A percentile compares a stretch with the other conserved stretches of the same genome.
Evolutionary conservation across 2,888 invertebrate genomes (phyloP).

Genomic region (Margaritifera margaritifera): DNA sequence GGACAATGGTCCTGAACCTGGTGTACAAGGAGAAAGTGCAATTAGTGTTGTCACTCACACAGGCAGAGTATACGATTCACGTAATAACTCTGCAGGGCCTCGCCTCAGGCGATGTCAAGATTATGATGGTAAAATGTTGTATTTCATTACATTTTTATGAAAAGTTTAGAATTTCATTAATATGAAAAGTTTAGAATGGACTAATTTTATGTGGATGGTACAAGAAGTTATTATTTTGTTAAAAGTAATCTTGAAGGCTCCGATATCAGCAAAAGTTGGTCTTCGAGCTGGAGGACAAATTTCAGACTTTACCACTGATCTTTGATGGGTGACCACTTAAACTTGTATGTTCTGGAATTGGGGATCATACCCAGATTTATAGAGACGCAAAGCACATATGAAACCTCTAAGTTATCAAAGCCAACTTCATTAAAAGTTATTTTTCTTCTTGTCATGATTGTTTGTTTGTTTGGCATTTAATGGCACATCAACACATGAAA

Average conservation of each 20-base stretch:
- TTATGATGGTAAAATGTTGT: constrained; percentile 49
- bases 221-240: no score
- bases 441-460: background rate
- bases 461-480: constrained; percentile 2
- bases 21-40: constrained; percentile 18
- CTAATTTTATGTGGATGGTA: no score
- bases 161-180: background rate
- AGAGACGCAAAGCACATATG: no score
- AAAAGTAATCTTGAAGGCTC: no score
- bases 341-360: no score
- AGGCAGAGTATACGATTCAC: constrained; percentile 21
- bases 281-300: no score
- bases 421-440: constrained; percentile 1
- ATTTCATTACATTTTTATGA: background rate
- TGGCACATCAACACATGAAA: constrained; percentile 1
- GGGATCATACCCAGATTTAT: no score
- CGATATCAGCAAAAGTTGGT: no score
- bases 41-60: constrained; percentile 28
- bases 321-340: no score
- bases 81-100: constrained; percentile 3
- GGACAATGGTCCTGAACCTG: constrained; percentile 49
- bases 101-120: constrained; percentile 43
- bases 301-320: no score
- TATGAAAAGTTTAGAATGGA: no score
- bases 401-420: no score